Base-by-base conservation (phyloP, 1,140 invertebrate genomes). In the Lycorma delicatula region DNA sequence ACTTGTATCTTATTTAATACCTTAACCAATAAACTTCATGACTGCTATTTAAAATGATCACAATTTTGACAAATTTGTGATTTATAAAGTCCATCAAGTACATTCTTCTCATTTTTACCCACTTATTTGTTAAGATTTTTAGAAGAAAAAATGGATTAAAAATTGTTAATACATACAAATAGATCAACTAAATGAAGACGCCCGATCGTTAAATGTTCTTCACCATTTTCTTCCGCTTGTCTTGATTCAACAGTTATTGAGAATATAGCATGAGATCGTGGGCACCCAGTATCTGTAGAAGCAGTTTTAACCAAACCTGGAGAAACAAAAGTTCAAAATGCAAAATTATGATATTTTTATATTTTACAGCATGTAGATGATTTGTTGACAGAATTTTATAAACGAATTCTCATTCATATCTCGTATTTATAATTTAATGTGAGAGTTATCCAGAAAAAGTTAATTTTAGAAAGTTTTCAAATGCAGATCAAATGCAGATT, bases 231-330 rank as follows among this genome's bases (percentile, higher is more conserved):
- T 6, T 76, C 78, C 59, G 82, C 75, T 67, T 84, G 80, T 72
- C 84, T 86, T 58, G 86, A 88, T 72, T 93, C 89, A 34, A 92
- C 80, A 1, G 86, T 90, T 26, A 93, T 87, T 34, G 88, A 88
- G 68, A 94, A 92, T 63, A 94, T 91, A 1, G 87, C 89, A 75
- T 94, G 91, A 3, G 89, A 92, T 58, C 90, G 75, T 1, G 87
- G 91, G 68, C 87, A 91, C 60, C 85, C 83, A 16, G 81, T 77
- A 71, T 94, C 94, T 89, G 94, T 93, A 61, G 89, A 86, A 11
- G 91, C 93, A 16, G 87, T 79, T 7, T 87, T 84, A 36, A 85
- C 81, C 53, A 80, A 77, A 56, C 82, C 79, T 81, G 50, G 41
- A 50, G 66, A 59, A 23, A 1, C 60, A 65, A 52, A 36, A 44